These are phyloP conservation scores for Megastigmus dorsalis DNA, from an alignment of 2,888 invertebrate species.

Conservation along the genomic window DNA sequence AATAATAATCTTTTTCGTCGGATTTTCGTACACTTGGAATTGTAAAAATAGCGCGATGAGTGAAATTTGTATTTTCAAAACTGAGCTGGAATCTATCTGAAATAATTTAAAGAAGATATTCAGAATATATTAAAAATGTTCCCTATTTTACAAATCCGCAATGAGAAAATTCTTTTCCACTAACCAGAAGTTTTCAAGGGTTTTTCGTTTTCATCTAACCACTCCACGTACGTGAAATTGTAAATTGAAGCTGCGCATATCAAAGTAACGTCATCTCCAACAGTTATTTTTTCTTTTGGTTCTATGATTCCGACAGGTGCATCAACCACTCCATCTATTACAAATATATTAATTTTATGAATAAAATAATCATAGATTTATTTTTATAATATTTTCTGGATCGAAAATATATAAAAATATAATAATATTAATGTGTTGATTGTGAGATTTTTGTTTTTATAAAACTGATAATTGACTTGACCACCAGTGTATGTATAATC, in stretches of 20 bases:
- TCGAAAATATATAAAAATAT: no score
- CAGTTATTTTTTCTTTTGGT: constrained; percentile 69
- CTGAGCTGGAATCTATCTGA: constrained; percentile 55
- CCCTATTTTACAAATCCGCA: not conserved
- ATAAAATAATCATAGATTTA: no score
- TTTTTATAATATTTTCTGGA: no score
- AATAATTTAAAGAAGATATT: constrained; percentile 55
- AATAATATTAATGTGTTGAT: no score
- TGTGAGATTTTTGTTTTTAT: no score
- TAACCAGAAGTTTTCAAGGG: constrained; percentile 60
- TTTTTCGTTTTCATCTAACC: constrained; percentile 71
- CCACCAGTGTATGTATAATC: not conserved
- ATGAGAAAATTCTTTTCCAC: not conserved
- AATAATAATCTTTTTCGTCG: constrained; percentile 66
- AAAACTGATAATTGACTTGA: not conserved
- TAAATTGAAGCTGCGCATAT: constrained; percentile 78
- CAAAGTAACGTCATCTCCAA: constrained; percentile 77
- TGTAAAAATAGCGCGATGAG: constrained; percentile 68
- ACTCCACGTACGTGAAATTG: constrained; percentile 74
- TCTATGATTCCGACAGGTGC: constrained; percentile 74
- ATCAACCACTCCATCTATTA: constrained; percentile 72
- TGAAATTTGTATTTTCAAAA: constrained; percentile 65
- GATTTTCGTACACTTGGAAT: constrained; percentile 66
- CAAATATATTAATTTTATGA: constrained; percentile 29
- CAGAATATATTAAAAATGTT: not conserved